phyloP scores from a whole-genome alignment of 1,140 invertebrate genomes.

The Holotrichia oblita region DNA sequence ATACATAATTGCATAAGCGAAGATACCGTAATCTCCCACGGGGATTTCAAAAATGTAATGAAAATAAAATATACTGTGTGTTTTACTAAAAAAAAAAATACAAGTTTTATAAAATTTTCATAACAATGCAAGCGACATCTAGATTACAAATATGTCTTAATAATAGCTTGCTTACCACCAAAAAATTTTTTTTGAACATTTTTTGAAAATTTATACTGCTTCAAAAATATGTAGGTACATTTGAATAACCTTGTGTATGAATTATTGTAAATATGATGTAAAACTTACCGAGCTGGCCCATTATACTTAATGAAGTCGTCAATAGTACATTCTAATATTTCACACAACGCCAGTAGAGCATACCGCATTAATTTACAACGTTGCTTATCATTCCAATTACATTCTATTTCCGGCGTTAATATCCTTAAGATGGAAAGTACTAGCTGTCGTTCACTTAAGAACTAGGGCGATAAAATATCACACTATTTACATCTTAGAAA shows the following conservation, averaged over 20 bases:
- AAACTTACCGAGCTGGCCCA: slow-evolving; percentile 37
- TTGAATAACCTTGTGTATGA: too few relatives aligned
- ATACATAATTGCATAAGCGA: too few relatives aligned
- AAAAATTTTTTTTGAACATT: too few relatives aligned
- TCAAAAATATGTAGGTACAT: too few relatives aligned
- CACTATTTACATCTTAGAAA: not conserved
- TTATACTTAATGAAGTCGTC: slow-evolving; percentile 35
- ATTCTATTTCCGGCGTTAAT: slow-evolving; percentile 38
- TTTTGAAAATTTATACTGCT: too few relatives aligned
- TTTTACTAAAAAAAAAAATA: too few relatives aligned
- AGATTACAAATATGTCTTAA: too few relatives aligned
- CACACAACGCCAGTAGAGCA: not conserved
- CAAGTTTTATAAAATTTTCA: too few relatives aligned
- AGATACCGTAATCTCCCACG: too few relatives aligned
- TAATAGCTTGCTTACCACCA: too few relatives aligned
- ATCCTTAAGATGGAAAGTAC: slow-evolving; percentile 32
- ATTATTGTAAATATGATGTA: not conserved
- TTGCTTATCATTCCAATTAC: slow-evolving; percentile 32
- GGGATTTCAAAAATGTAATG: not conserved
- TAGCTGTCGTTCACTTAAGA: slow-evolving; percentile 9
- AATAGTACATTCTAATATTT: not conserved
- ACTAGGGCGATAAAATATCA: not conserved
- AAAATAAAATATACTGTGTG: too few relatives aligned
- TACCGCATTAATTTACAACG: slow-evolving; percentile 26
- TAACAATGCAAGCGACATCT: too few relatives aligned